phyloP scores from a whole-genome alignment of 2,113 vertebrate species.

The Cryptomyrus ogoouensis region DNA sequence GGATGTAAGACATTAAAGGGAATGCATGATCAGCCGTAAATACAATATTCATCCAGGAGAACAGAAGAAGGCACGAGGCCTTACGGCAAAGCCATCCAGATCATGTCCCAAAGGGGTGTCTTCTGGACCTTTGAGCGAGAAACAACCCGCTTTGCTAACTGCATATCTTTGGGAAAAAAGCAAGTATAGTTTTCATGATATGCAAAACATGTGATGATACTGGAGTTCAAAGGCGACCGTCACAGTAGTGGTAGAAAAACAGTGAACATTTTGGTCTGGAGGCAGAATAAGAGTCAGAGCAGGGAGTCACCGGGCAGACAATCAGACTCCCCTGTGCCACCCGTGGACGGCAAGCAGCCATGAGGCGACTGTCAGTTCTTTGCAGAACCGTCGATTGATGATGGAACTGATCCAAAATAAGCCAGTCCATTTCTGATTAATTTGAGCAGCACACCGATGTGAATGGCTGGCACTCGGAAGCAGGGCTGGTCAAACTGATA shows the following conservation, averaged over 20 bases:
- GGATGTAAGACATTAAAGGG: background rate
- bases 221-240: background rate
- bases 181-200: background rate
- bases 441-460: constrained; percentile 31
- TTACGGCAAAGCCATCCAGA: background rate
- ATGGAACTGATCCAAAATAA: constrained; percentile 44
- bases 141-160: background rate
- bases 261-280: background rate
- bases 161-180: background rate
- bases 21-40: background rate
- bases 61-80: background rate
- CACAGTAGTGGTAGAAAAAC: background rate
- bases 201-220: background rate
- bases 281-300: background rate
- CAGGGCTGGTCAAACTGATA: background rate
- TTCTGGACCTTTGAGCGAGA: background rate
- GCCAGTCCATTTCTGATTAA: constrained; percentile 27
- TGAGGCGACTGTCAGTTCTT: constrained; percentile 33
- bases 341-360: constrained; percentile 25
- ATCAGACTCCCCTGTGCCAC: background rate
- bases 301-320: background rate
- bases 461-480: constrained; percentile 29
- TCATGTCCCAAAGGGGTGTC: background rate
- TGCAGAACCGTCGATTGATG: constrained; percentile 48
- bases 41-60: background rate